Conservation (phyloP, 2,113 vertebrate genomes). For the Psammodynastes pulverulentus region DNA sequence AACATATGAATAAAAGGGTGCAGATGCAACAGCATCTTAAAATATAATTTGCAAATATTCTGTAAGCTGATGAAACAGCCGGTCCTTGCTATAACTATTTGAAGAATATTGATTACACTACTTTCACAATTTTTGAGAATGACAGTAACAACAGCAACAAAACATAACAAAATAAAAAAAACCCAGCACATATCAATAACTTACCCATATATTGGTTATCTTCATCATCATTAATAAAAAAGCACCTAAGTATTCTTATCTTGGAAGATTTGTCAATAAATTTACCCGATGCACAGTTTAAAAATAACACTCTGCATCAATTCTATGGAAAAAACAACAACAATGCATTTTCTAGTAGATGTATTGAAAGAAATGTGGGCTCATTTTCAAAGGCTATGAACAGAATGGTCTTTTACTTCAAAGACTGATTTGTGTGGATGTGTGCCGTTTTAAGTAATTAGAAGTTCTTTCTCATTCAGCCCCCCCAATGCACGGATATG, state of each 20-base stretch:
- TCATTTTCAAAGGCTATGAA: constrained; percentile 55
- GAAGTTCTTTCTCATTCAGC: constrained; percentile 53
- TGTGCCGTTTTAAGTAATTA: constrained; percentile 49
- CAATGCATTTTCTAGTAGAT: constrained; percentile 41
- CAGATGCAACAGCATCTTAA: constrained; percentile 34
- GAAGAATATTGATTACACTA: constrained; percentile 26
- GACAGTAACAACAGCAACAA: not conserved
- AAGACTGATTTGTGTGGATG: constrained; percentile 48
- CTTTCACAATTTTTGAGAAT: not conserved
- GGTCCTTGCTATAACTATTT: constrained; percentile 18
- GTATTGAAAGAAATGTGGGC: constrained; percentile 38
- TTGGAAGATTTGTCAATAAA: not conserved
- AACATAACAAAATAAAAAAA: no score
- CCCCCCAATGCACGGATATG: constrained; percentile 26
- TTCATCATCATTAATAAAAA: not conserved
- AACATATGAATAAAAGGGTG: constrained; percentile 32
- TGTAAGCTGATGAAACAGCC: constrained; percentile 6
- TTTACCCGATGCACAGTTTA: constrained; percentile 2
- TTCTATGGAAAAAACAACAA: constrained; percentile 12
- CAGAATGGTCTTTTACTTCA: constrained; percentile 49
- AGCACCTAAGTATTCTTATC: not conserved
- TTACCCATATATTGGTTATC: not conserved
- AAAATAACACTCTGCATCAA: no score
- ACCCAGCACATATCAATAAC: constrained; percentile 35
- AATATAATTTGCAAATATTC: not conserved